Evolutionary conservation across 2,113 vertebrate genomes (phyloP).

Genomic region (Tauraco erythrolophus): DNA sequence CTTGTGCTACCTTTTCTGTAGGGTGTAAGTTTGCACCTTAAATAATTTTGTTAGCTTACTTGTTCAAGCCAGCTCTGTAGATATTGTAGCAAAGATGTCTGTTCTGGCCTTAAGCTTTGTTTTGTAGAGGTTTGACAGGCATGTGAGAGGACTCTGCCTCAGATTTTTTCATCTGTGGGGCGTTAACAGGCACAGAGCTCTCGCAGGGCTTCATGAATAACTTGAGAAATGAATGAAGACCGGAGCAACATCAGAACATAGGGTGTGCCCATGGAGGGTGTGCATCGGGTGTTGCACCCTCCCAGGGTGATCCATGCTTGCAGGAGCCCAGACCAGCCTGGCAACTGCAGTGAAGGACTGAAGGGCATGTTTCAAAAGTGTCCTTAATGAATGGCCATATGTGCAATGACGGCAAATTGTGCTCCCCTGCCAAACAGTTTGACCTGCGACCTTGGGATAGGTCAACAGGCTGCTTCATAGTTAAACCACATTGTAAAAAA

Average conservation of each 20-base stretch:
- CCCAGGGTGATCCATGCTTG: accelerated
- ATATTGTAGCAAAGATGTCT: background rate
- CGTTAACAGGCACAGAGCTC: background rate
- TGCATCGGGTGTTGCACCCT: background rate
- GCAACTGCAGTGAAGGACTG: background rate
- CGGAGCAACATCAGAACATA: background rate
- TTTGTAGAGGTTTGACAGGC: background rate
- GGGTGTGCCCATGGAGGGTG: background rate
- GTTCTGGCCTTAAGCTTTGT: background rate
- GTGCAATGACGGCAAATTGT: background rate
- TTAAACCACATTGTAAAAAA: background rate
- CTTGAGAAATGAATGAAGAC: background rate
- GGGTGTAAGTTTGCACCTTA: background rate
- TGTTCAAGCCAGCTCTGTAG: background rate
- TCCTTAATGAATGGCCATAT: background rate
- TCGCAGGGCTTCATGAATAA: background rate
- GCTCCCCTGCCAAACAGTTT: background rate
- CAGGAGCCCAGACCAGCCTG: background rate
- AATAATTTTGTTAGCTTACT: background rate
- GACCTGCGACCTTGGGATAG: background rate
- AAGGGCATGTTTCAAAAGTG: background rate
- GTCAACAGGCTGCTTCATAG: background rate
- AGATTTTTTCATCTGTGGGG: background rate
- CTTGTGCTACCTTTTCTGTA: background rate
- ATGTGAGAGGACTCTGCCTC: background rate